Percentiles rank a stretch among this genome's conserved stretches.
Conservation (phyloP, 2,797 vertebrate species). For the Cottoperca gobio region DNA sequence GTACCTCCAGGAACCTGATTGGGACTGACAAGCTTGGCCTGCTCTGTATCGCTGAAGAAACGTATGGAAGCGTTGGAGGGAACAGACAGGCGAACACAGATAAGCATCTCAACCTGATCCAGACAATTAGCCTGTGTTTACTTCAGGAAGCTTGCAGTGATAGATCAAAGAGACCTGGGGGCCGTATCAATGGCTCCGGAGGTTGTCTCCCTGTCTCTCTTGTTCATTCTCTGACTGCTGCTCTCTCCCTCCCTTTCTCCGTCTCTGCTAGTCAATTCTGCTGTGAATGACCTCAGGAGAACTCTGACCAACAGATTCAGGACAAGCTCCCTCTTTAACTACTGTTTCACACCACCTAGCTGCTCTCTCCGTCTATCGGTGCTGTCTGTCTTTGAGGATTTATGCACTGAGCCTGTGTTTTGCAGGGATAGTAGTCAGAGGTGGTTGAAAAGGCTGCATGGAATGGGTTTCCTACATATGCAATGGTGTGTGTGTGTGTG, state of each 20-base stretch:
- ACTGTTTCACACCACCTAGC: constrained; percentile 47
- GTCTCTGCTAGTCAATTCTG: constrained; percentile 35
- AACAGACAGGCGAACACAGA: constrained; percentile 76
- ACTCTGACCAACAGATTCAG: constrained; percentile 63
- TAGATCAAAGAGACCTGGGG: constrained; percentile 85
- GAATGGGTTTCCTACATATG: constrained; percentile 9
- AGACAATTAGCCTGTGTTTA: constrained; percentile 94
- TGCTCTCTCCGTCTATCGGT: background rate
- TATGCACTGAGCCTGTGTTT: constrained; percentile 10
- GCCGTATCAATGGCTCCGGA: constrained; percentile 77
- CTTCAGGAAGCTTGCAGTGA: constrained; percentile 82
- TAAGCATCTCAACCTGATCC: constrained; percentile 90
- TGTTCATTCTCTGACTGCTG: constrained; percentile 36
- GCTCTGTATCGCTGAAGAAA: constrained; percentile 83
- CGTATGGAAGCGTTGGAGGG: constrained; percentile 80
- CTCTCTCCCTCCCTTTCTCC: constrained; percentile 33
- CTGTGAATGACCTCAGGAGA: constrained; percentile 54
- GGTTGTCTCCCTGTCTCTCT: constrained; percentile 64
- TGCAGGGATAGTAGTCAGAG: constrained; percentile 14
- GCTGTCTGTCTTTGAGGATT: constrained; percentile 39
- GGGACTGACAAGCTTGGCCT: constrained; percentile 80
- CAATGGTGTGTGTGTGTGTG: constrained; percentile 9
- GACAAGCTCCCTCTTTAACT: constrained; percentile 44
- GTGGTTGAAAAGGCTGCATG: background rate
- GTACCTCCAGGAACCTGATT: constrained; percentile 73